Evolutionary conservation across 2,113 vertebrate species (phyloP), one percentile per base, ranked within the genome.

Genomic region (Gasterosteus nipponicus): DNA sequence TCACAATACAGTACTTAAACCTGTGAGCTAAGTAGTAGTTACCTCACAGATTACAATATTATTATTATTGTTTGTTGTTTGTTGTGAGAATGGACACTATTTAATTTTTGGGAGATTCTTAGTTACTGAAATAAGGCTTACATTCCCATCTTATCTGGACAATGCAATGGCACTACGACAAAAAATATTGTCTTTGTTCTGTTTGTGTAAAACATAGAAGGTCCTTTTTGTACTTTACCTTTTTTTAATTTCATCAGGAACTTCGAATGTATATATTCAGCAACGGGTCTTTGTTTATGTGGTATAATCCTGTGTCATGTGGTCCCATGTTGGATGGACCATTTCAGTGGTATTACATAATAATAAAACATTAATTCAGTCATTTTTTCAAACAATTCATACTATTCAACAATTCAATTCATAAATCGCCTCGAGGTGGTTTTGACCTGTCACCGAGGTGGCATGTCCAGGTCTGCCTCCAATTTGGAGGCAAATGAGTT

Each of bases 361-460:
- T 57, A 49, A 74, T 78, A n/a, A 78, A 81, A 69, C 6, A 75
- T 61, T 14, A 2, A 71, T 62, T 67, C 6, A 26, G 16, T 54
- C 0, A 6, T 84, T 69, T 9, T 67, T 60, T 61, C 15, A 76
- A 44, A 74, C 61, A 26, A 26, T 26, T 26, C 22, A 26, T 26
- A 26, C 22, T 26, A 26, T 26, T 26, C 22, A 26, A 26, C 22
- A 26, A 26, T 26, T 26, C 22, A 26, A 56, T 77, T 60, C 35
- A 78, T 56, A 57, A 3, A 18, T 2, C 0, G 38, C 57, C 57
- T 70, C 8, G 2, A 72, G 67, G 35, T 8, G 0, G 41, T 41
- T 54, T 53, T 68, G 35, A 78, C 59, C 39, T 49, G 46, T 72
- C 58, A 64, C 10, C 41, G 26, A 6, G 22, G 22, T 26, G 22